Percentiles rank a stretch among this genome's conserved stretches.
phyloP scores from a whole-genome alignment of 2,888 invertebrate species.

The Steinernema scapterisci region DNA sequence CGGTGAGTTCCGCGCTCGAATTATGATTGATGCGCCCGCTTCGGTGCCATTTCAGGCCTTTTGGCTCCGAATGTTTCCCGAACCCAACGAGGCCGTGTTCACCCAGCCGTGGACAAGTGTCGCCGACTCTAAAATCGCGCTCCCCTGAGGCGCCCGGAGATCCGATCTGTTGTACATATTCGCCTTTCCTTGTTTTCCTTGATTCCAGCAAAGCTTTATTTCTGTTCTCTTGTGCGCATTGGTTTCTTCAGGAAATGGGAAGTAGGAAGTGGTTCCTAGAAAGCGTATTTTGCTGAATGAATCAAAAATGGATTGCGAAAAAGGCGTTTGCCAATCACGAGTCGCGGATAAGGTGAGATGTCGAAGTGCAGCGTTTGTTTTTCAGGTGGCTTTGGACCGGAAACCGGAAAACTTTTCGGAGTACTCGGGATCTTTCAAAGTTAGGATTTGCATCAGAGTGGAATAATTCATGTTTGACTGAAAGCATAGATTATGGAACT shows the following conservation, averaged over 20 bases:
- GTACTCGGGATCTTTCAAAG: too few relatives aligned
- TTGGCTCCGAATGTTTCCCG: background rate
- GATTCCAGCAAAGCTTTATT: background rate
- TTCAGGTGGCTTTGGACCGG: too few relatives aligned
- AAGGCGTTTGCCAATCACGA: too few relatives aligned
- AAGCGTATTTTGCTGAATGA: too few relatives aligned
- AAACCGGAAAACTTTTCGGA: too few relatives aligned
- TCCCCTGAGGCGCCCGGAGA: constrained; percentile 1
- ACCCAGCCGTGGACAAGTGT: background rate
- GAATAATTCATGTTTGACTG: too few relatives aligned
- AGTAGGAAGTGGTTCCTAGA: background rate
- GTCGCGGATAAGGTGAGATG: too few relatives aligned
- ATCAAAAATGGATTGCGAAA: too few relatives aligned
- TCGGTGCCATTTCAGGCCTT: constrained; percentile 1
- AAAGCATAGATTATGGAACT: too few relatives aligned
- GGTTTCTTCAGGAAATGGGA: background rate
- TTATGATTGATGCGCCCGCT: background rate
- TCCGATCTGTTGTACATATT: constrained; percentile 28
- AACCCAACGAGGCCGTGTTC: constrained; percentile 6
- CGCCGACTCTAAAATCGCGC: background rate
- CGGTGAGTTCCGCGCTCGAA: constrained; percentile 26
- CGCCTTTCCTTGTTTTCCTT: background rate
- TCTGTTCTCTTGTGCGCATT: background rate
- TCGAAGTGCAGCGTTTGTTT: too few relatives aligned
- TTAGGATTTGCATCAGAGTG: too few relatives aligned